Conservation (phyloP, 2,888 invertebrate genomes). For the Cremastinae sp. region DNA sequence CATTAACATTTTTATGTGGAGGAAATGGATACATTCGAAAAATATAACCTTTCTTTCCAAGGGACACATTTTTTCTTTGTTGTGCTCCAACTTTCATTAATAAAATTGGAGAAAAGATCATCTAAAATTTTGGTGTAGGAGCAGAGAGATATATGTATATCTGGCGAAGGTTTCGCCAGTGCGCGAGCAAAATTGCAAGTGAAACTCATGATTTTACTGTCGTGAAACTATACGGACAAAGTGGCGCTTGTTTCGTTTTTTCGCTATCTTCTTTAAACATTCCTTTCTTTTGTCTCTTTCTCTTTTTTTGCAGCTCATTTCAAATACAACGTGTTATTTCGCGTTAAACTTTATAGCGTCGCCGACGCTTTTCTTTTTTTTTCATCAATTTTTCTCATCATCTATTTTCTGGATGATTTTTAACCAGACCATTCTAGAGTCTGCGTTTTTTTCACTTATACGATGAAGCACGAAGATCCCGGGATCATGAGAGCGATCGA, state of each 20-base stretch:
- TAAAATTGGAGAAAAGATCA: constrained; percentile 13
- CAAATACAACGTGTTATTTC: constrained; percentile 16
- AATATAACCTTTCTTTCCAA: background rate
- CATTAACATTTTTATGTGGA: too few relatives aligned
- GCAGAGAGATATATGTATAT: too few relatives aligned
- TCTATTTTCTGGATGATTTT: constrained; percentile 1
- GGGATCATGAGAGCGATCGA: background rate
- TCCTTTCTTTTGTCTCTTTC: background rate
- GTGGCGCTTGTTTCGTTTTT: constrained; percentile 21
- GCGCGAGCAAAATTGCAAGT: constrained; percentile 11
- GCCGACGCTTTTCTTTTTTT: constrained; percentile 17
- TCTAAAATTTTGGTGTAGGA: background rate
- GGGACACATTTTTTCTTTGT: too few relatives aligned
- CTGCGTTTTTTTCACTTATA: constrained; percentile 13
- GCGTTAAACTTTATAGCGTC: constrained; percentile 46
- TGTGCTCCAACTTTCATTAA: too few relatives aligned
- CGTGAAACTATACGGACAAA: constrained; percentile 24
- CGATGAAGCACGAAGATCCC: background rate
- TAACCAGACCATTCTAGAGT: background rate
- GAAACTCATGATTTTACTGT: constrained; percentile 48
- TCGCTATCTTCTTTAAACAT: background rate
- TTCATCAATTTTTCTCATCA: too few relatives aligned
- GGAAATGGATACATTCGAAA: too few relatives aligned
- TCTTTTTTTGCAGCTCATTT: constrained; percentile 19
- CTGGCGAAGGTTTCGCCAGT: background rate